A percentile compares a stretch with the other conserved stretches of the same genome.
phyloP scores from a whole-genome alignment of 2,113 vertebrate species.

The Paracanthobrama guichenoti region DNA sequence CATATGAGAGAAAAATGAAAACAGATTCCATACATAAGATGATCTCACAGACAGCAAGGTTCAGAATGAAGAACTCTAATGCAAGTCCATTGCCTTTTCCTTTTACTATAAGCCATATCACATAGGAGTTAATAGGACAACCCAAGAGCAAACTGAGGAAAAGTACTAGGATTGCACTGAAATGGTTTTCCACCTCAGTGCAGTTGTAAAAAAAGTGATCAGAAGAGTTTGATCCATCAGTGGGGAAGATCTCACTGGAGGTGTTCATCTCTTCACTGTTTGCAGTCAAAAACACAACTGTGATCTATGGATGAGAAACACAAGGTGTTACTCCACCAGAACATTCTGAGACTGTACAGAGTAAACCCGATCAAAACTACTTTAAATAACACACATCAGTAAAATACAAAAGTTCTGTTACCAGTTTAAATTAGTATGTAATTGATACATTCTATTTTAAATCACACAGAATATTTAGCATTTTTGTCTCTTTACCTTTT shows the following conservation, averaged over 20 bases:
- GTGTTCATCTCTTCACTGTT: constrained; percentile 30
- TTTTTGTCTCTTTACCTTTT: background rate
- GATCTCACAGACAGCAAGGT: constrained; percentile 28
- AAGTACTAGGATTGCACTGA: background rate
- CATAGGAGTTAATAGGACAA: constrained; percentile 12
- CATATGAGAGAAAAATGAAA: background rate
- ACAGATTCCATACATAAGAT: background rate
- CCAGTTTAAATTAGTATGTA: too few relatives aligned
- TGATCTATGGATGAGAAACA: background rate
- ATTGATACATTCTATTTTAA: background rate
- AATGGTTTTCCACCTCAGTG: background rate
- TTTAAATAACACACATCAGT: background rate
- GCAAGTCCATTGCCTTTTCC: constrained; percentile 19
- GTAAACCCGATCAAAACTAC: background rate
- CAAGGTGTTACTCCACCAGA: background rate
- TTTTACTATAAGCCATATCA: constrained; percentile 40
- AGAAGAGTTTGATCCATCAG: background rate
- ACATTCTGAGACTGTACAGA: background rate
- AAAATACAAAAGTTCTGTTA: background rate
- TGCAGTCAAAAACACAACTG: background rate
- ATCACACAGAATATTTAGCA: too few relatives aligned
- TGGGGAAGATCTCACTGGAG: constrained; percentile 16
- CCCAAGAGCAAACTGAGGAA: background rate
- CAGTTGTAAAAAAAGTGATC: background rate
- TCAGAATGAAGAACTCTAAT: background rate